Conservation (phyloP, 2,113 vertebrate genomes). For the Anser brachyrhynchus region DNA sequence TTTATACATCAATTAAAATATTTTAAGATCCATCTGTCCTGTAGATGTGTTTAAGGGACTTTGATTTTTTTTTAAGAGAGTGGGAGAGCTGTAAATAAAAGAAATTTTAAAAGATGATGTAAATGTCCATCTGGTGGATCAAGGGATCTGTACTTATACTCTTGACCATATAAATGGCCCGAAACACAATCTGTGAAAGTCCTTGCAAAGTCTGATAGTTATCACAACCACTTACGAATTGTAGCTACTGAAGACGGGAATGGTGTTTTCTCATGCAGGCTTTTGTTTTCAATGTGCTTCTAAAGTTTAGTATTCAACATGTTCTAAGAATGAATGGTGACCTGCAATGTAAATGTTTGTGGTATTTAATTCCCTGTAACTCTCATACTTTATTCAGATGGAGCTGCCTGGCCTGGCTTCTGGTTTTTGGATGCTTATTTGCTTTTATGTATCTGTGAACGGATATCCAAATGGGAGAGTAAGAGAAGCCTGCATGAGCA, state of each 20-base stretch:
- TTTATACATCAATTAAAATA: neutral
- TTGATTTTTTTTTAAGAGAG: neutral
- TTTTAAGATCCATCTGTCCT: neutral
- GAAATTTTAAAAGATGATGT: neutral
- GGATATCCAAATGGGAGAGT: conserved; percentile 80
- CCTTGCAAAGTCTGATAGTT: neutral
- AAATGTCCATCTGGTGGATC: neutral
- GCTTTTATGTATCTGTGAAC: conserved; percentile 1
- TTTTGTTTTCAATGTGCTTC: neutral
- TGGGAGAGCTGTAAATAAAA: neutral
- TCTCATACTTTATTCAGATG: conserved; percentile 69
- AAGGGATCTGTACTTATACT: neutral
- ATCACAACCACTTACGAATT: neutral
- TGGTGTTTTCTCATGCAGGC: neutral
- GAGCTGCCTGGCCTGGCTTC: neutral
- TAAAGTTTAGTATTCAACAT: neutral
- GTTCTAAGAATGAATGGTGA: neutral
- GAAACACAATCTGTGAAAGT: neutral
- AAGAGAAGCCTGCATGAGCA: conserved; percentile 74
- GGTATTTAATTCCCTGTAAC: neutral
- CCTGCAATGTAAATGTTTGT: neutral
- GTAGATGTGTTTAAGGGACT: neutral
- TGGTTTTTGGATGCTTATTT: conserved; percentile 20
- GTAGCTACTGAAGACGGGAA: neutral
- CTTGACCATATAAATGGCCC: neutral